Evolutionary conservation across 1,140 invertebrate species (phyloP).

Genomic region (Calliphora vicina): DNA sequence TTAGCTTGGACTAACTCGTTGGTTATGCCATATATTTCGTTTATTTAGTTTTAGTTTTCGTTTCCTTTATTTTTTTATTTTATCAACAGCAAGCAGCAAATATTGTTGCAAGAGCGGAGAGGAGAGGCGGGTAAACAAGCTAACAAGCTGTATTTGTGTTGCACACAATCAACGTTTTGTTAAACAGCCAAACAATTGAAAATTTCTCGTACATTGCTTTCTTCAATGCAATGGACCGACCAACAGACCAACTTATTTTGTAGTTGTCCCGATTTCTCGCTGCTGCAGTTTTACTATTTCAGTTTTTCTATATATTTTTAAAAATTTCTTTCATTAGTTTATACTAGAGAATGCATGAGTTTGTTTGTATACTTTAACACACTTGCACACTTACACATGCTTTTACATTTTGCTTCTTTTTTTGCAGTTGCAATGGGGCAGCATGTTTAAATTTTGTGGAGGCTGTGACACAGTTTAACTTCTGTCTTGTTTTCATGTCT

Average conservation of each 20-base stretch:
- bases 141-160: constrained; percentile 8
- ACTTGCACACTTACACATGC: neutral
- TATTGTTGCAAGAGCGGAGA: neutral
- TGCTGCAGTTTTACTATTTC: too few species aligned
- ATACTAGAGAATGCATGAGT: neutral
- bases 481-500: constrained; percentile 9
- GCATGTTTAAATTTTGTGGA: neutral
- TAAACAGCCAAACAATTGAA: constrained; percentile 13
- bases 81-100: neutral
- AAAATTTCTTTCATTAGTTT: neutral
- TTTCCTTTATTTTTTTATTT: neutral
- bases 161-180: neutral
- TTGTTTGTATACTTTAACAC: neutral
- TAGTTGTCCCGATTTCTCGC: neutral
- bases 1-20: neutral
- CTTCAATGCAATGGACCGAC: neutral
- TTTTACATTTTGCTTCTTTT: neutral
- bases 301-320: neutral
- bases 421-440: neutral
- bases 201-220: neutral
- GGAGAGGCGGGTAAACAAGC: neutral
- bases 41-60: neutral
- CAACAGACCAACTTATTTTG: neutral
- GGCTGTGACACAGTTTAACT: constrained; percentile 15
- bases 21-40: neutral